Evolutionary conservation across 2,888 invertebrate species (phyloP), one percentile per base, ranked within the genome.

Genomic region (Cepaea hortensis): DNA sequence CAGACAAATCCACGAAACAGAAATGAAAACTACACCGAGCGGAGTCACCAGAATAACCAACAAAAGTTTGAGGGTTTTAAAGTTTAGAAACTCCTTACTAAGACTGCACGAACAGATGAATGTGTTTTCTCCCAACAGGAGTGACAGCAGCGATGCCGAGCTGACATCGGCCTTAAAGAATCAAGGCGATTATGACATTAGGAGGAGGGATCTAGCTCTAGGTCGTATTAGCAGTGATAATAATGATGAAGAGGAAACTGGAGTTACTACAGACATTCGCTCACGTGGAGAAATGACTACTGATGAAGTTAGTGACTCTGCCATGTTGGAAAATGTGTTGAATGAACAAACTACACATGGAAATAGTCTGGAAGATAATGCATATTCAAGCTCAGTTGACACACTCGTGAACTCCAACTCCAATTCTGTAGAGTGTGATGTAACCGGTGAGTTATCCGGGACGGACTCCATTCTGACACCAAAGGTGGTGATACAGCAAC

Each of bases 61-160:
- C 11, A 75, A 76, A 20, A 68, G 15, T 18, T 35, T 46, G 3
- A 65, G 76, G 50, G 46, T 13, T 15, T 62, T 87, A 46, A 50
- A 73, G 13, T 72, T 70, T 72, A 18, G 84, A 23, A 80, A 84
- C 3, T 84, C 80, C 3, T 35, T 87, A 13, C 15, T 84, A 5
- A 87, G 62, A 46, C 73, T 87, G 1, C 87, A 87, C 80, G 81
- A 87, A 23, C 87, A 87, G 46, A 50, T 72, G 7, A 83, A 87
- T 5, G 77, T 86, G 15, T 82, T 20, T 61, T 86, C 86, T 7
- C 79, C 79, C 2, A 61, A 9, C 6, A 84, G 84, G 3, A 87
- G 84, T 55, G 87, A 87, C 35, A 80, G 73, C n/a, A 80, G 73
- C n/a, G 87, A 87, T 13, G 62, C 87, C 5, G 87, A 87, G 3